Conservation (phyloP, 2,113 vertebrate genomes). For the Tychaedon coryphoeus region DNA sequence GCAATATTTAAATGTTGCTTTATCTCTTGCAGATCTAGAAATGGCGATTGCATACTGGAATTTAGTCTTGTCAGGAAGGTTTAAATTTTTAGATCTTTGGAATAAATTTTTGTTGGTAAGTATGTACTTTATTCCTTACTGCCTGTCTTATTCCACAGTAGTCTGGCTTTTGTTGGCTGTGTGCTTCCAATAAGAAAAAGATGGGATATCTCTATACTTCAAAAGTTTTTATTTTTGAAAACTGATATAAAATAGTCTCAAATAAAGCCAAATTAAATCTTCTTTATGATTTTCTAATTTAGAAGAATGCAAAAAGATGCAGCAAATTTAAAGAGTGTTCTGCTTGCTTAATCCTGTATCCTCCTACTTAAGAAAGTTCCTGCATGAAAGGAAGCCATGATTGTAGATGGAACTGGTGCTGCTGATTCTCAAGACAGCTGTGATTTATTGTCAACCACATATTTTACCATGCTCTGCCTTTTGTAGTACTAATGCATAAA, state of each 20-base stretch:
- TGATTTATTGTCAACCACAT: not conserved
- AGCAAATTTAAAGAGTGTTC: not conserved
- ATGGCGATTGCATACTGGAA: constrained; percentile 98
- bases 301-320: not conserved
- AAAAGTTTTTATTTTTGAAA: not conserved
- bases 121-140: not conserved
- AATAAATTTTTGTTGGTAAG: constrained; percentile 96
- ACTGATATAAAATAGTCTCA: not conserved
- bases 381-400: not conserved
- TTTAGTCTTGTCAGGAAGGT: constrained; percentile 90
- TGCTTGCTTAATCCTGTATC: not conserved
- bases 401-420: not conserved
- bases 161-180: not conserved
- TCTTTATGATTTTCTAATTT: not conserved
- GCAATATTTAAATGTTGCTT: not conserved
- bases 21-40: constrained; percentile 86
- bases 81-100: constrained; percentile 98
- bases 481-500: not conserved
- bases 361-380: not conserved
- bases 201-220: not conserved
- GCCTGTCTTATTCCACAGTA: not conserved
- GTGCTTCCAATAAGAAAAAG: not conserved
- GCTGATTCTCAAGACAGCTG: not conserved
- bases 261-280: not conserved
- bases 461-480: not conserved